A percentile compares a stretch with the other conserved stretches of the same genome.
Evolutionary conservation across 1,140 invertebrate genomes (phyloP).

Genomic region (Alviniconcha marisindica): DNA sequence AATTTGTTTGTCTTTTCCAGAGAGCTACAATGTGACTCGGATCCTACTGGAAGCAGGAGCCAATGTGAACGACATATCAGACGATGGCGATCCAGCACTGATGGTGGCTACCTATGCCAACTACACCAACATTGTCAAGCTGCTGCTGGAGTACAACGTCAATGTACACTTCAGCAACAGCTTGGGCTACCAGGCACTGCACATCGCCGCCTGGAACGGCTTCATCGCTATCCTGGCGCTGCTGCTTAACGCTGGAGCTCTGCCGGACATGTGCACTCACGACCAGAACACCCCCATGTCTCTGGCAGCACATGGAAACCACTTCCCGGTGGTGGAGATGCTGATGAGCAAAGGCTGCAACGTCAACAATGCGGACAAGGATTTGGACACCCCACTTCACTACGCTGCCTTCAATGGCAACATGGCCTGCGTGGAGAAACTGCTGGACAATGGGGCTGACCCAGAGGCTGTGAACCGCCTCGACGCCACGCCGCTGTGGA

Average conservation of each 20-base stretch:
- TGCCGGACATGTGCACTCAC: slow-evolving; percentile 55
- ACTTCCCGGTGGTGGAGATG: slow-evolving; percentile 50
- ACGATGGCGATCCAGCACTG: slow-evolving; percentile 54
- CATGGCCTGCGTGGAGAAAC: slow-evolving; percentile 48
- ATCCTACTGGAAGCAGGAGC: slow-evolving; percentile 62
- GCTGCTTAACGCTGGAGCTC: slow-evolving; percentile 52
- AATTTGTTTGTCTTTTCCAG: no score
- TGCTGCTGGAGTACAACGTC: slow-evolving; percentile 55
- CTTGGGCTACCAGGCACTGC: slow-evolving; percentile 59
- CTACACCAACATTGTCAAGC: slow-evolving; percentile 40
- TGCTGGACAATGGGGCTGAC: slow-evolving; percentile 64
- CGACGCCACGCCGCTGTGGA: slow-evolving; percentile 66
- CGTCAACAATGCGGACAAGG: slow-evolving; percentile 67
- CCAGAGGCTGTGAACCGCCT: slow-evolving; percentile 57
- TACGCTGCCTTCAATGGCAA: slow-evolving; percentile 69
- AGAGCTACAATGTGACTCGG: slow-evolving; percentile 47
- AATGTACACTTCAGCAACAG: slow-evolving; percentile 49
- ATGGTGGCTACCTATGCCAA: slow-evolving; percentile 58
- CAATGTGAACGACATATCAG: slow-evolving; percentile 50
- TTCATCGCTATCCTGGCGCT: slow-evolving; percentile 49
- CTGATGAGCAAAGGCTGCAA: slow-evolving; percentile 64
- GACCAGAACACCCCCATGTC: slow-evolving; percentile 66
- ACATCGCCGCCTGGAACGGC: slow-evolving; percentile 67
- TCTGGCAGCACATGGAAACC: slow-evolving; percentile 63
- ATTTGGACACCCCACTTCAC: slow-evolving; percentile 64